Conservation (phyloP, 2,797 vertebrate genomes). For the Myotis planiceps region DNA sequence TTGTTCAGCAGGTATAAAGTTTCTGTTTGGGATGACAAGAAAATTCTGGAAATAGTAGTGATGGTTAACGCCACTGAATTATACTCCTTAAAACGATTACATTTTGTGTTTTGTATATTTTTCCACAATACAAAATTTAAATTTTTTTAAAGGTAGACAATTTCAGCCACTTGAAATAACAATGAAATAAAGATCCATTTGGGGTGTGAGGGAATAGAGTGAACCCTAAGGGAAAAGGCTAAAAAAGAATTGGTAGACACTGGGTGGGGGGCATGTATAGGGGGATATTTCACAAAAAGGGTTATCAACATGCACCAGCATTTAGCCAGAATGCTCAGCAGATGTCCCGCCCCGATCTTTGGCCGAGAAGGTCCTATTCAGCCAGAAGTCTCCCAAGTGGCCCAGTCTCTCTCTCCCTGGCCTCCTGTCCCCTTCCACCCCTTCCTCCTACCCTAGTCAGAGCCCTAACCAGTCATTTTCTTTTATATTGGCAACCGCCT, state of each 20-base stretch:
- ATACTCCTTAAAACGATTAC: not conserved
- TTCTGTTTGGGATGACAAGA: not conserved
- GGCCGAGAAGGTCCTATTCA: not conserved
- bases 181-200: not conserved
- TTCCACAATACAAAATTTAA: not conserved
- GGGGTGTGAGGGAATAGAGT: not conserved
- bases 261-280: not conserved
- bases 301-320: not conserved
- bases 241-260: not conserved
- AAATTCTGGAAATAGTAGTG: slow-evolving; percentile 17
- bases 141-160: not conserved
- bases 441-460: slow-evolving; percentile 41
- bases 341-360: not conserved
- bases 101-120: not conserved
- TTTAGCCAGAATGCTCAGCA: not conserved
- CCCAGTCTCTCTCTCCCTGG: not conserved
- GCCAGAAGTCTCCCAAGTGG: slow-evolving; percentile 5
- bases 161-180: not conserved
- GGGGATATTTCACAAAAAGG: not conserved
- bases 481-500: slow-evolving; percentile 67
- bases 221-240: not conserved
- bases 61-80: not conserved
- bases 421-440: not conserved
- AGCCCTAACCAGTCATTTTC: slow-evolving; percentile 75
- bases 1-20: not conserved